Base-by-base conservation (phyloP, 2,113 vertebrate species). In the Sinocyclocheilus grahami region DNA sequence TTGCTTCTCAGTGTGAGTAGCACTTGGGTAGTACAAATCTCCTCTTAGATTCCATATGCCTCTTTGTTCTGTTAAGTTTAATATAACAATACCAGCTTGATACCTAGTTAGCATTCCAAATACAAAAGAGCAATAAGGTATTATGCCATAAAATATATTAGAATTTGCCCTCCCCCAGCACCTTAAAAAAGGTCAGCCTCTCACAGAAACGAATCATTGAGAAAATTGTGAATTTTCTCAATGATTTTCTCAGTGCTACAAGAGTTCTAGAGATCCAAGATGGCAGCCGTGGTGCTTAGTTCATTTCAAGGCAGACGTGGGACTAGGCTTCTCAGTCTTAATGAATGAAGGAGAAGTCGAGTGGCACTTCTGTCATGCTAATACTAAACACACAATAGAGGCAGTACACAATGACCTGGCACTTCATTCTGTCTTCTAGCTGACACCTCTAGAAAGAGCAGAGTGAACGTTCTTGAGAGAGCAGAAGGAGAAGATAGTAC, bases 321-420 rank as follows among this genome's bases (percentile, higher is more conserved):
- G 94, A 96, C 95, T 93, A 96, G 94, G 94, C 94, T 94, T 95
- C 95, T 96, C 92, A 67, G 95, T 95, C 93, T 96, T 94, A 96
- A 96, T 97, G 96, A 97, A 96, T 95, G 94, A 96, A 95, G 92
- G 94, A 96, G 95, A 96, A 96, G 97, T 97, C 96, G 96, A 98
- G 96, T 97, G 97, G 96, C 96, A 96, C 96, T 96, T 97, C 96
- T 97, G 95, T 98, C 92, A 97, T 98, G 96, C 96, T 96, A 97
- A 97, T 96, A 94, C 93, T 95, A 96, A 96, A 95, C 95, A 95
- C 95, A 96, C 95, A 97, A 96, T 96, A 94, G 96, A 95, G 90
- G 90, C 89, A 92, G 90, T 88, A 94, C 93, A 97, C 96, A 97
- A 98, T 97, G 96, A 90, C 88, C 91, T 90, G 95, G 95, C 96